These are phyloP conservation scores for Chironex yamaguchii DNA, from an alignment of 30 jellyfish, hydroid and myxozoan species.

Conservation along the genomic window DNA sequence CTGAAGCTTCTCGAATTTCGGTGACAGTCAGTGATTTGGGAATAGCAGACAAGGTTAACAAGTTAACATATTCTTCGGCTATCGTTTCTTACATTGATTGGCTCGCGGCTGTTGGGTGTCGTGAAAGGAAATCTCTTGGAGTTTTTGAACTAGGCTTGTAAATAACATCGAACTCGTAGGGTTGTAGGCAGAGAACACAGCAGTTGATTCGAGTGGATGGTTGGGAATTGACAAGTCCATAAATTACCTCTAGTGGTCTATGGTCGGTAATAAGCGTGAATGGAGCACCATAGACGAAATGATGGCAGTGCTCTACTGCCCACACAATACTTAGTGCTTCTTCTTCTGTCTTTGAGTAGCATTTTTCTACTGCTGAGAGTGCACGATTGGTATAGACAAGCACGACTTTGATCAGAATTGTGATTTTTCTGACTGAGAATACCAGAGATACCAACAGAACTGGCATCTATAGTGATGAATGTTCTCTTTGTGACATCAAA, in stretches of 20 bases:
- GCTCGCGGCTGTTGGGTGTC: no score
- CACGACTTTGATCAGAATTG: no score
- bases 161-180: no score
- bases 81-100: no score
- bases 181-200: no score
- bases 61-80: no score
- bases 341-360: slow-evolving; percentile 43
- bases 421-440: slow-evolving; percentile 25
- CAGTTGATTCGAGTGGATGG: no score
- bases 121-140: no score
- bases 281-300: not conserved
- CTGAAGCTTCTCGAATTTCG: not conserved
- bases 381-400: slow-evolving; percentile 46
- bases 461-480: slow-evolving; percentile 15
- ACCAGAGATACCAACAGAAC: slow-evolving; percentile 26
- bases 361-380: slow-evolving; percentile 7
- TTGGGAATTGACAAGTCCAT: no score
- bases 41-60: no score
- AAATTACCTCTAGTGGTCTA: not conserved
- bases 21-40: no score
- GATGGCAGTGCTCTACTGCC: slow-evolving; percentile 11
- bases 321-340: slow-evolving; percentile 49
- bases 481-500: slow-evolving; percentile 14
- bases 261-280: not conserved
- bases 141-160: no score